Evolutionary conservation across 2,113 vertebrate species (phyloP), one percentile per base, ranked within the genome.

Genomic region (Maccullochella peelii): DNA sequence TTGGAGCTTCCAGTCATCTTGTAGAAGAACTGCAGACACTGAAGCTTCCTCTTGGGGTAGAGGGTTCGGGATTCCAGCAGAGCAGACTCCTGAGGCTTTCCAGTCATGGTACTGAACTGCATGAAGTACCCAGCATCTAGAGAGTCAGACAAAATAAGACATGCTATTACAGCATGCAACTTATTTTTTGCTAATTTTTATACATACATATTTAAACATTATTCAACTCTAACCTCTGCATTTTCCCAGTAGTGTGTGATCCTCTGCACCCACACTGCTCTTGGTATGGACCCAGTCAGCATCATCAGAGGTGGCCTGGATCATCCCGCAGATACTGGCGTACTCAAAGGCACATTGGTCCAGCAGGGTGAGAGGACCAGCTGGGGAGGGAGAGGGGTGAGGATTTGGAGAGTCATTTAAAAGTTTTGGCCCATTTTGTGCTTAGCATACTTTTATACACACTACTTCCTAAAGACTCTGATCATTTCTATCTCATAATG

Each of bases 21-120:
- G 7, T 98, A 98, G 94, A 97, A 99, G 86, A 99, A 98, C 89
- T 99, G 97, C 50, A 98, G 95, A 79, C 98, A 99, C 87, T 98
- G 97, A 36, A 95, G 79, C 42, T 93, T 95, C 78, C 96, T 96
- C 88, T 95, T 97, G 3, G 98, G 98, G 79, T 98, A 98, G 33
- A 99, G 96, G 78, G 96, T 97, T 54, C 97, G 90, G 2, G 98
- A 98, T 86, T 98, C 96, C 23, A 99, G 91, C 65, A 98, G 2
- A 20, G 97, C 97, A 4, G 94, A 94, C 52, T 97, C 93, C 8
- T 88, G 86, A n/a, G 77, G 47, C 0, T 16, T 14, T 47, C 96
- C 98, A 0, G 33, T 82, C 50, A 58, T 84, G 21, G 97, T 98
- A 84, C 27, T 42, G 10, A 98, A 96, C 84, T 95, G 76, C 97